Conservation (phyloP, 2,888 invertebrate species). For the Oscheius onirici region DNA sequence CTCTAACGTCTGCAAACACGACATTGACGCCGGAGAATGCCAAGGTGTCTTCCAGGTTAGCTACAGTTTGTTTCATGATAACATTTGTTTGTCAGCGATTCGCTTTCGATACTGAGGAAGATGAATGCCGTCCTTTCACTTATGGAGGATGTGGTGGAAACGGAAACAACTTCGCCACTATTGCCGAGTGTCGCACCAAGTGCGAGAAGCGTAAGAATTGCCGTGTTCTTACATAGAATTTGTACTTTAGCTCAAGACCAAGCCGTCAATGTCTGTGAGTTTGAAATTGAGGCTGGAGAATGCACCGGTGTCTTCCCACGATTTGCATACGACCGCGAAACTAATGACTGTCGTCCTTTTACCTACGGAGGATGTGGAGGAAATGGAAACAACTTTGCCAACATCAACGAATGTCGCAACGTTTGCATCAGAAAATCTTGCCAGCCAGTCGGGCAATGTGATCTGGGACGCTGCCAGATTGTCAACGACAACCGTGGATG, state of each 20-base stretch:
- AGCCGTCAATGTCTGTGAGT: slow-evolving; percentile 53
- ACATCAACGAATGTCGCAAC: slow-evolving; percentile 60
- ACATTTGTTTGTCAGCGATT: slow-evolving; percentile 36
- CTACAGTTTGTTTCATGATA: neutral
- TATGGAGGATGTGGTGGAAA: slow-evolving; percentile 71
- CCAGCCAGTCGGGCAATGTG: slow-evolving; percentile 60
- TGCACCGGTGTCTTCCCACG: slow-evolving; percentile 50
- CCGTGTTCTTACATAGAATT: slow-evolving; percentile 60
- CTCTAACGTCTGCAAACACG: slow-evolving; percentile 58
- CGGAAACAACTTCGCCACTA: slow-evolving; percentile 69
- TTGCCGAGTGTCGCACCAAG: slow-evolving; percentile 62
- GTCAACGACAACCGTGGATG: slow-evolving; percentile 68
- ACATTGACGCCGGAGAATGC: slow-evolving; percentile 67
- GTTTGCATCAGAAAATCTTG: slow-evolving; percentile 48
- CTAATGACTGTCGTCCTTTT: slow-evolving; percentile 62
- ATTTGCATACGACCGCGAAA: slow-evolving; percentile 50
- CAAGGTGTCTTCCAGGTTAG: slow-evolving; percentile 50
- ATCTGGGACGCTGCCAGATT: slow-evolving; percentile 64
- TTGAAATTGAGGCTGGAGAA: slow-evolving; percentile 65
- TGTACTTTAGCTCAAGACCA: slow-evolving; percentile 35
- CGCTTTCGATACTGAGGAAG: slow-evolving; percentile 48
- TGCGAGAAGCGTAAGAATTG: slow-evolving; percentile 53
- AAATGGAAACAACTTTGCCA: slow-evolving; percentile 70
- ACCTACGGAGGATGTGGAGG: slow-evolving; percentile 70
- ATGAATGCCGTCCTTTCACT: slow-evolving; percentile 62